These are phyloP conservation scores for Chondrosia reniformis DNA, from an alignment of 37 sponge, comb jelly and placozoan species.

Conservation along the genomic window DNA sequence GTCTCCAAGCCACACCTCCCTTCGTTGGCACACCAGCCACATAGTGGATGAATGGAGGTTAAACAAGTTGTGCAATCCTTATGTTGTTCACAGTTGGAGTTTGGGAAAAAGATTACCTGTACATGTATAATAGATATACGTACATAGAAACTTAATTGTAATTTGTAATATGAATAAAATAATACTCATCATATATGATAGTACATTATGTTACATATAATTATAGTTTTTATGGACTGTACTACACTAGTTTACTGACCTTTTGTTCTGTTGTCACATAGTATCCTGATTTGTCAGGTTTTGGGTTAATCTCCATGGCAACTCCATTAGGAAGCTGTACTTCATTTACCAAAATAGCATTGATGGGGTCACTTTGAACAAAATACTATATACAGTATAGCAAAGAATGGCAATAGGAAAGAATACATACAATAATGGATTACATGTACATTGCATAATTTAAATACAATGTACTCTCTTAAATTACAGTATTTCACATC, in stretches of 20 bases:
- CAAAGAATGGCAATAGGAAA: too few relatives aligned
- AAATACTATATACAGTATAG: too few relatives aligned
- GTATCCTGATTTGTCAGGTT: neutral
- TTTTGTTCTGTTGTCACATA: constrained; percentile 1
- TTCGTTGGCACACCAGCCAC: constrained; percentile 8
- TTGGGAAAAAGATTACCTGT: neutral
- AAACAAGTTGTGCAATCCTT: neutral
- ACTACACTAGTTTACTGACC: neutral
- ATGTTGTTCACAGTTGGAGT: neutral
- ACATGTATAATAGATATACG: too few relatives aligned
- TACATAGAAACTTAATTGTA: too few relatives aligned
- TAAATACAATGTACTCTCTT: too few relatives aligned
- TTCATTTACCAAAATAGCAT: neutral
- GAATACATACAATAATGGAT: too few relatives aligned
- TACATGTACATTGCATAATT: too few relatives aligned
- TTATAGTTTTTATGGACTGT: neutral
- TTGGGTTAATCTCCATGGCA: constrained; percentile 11
- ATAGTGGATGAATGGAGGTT: neutral
- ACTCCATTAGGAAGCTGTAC: constrained; percentile 6
- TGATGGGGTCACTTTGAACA: too few relatives aligned
- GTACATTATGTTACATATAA: neutral
- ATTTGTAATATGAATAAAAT: too few relatives aligned
- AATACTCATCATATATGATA: neutral
- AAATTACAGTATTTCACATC: too few relatives aligned
- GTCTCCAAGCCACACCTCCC: neutral